These are phyloP conservation scores for Scarus forsteni DNA, from an alignment of 2,797 vertebrate species.

Conservation along the genomic window DNA sequence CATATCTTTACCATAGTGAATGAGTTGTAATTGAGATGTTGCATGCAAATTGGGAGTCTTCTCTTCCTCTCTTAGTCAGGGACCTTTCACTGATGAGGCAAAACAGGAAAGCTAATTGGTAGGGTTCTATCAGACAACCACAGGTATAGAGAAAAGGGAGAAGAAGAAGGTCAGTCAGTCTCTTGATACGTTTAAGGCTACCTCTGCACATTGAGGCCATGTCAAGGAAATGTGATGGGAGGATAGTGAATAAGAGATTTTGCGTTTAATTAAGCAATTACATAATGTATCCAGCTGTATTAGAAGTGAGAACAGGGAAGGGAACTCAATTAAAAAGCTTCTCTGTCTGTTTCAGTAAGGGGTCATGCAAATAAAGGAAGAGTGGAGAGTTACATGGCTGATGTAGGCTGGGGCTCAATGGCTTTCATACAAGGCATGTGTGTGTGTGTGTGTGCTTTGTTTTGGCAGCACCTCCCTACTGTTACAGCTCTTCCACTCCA, in stretches of 20 bases:
- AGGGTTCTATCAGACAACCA: constrained; percentile 15
- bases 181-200: constrained; percentile 1
- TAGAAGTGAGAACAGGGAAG: not conserved
- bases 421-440: too few relatives aligned
- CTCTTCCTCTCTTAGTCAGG: not conserved
- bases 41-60: not conserved
- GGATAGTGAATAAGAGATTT: not conserved
- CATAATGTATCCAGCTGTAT: not conserved
- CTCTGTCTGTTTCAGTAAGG: not conserved
- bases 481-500: too few relatives aligned
- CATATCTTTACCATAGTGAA: constrained; percentile 7
- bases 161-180: constrained; percentile 18
- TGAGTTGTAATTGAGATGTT: not conserved
- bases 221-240: constrained; percentile 1
- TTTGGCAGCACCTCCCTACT: too few relatives aligned
- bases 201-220: constrained; percentile 1
- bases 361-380: not conserved
- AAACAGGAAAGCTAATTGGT: constrained; percentile 13
- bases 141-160: not conserved
- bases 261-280: not conserved
- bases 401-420: too few relatives aligned
- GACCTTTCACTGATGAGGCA: constrained; percentile 3
- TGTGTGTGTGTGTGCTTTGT: too few relatives aligned
- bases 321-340: not conserved
- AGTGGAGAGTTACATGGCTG: too few relatives aligned